Conservation (phyloP, 2,113 vertebrate species). For the Microtus pennsylvanicus region DNA sequence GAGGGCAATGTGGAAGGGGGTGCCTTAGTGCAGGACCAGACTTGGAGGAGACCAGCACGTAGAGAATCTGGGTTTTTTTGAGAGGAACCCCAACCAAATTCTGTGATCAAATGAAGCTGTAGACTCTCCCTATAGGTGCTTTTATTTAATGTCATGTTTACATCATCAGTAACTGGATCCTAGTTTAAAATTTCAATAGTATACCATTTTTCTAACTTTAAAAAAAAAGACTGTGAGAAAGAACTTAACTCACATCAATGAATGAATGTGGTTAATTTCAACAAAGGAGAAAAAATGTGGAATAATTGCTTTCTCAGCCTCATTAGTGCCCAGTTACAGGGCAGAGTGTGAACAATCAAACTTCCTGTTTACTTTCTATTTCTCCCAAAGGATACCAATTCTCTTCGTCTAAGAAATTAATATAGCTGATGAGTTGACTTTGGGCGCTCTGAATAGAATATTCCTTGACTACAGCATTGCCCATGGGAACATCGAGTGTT, state of each 20-base stretch:
- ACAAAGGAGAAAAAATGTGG: background rate
- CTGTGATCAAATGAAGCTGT: background rate
- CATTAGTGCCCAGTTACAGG: background rate
- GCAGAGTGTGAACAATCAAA: background rate
- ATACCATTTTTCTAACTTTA: background rate
- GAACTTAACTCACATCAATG: background rate
- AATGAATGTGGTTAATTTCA: background rate
- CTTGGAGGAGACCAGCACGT: background rate
- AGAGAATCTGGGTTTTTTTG: background rate
- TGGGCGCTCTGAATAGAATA: slow-evolving; percentile 68
- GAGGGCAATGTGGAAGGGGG: background rate
- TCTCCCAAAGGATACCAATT: background rate
- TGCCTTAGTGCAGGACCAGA: background rate
- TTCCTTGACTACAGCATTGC: slow-evolving; percentile 69
- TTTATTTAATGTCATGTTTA: background rate
- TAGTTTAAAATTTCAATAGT: slow-evolving; percentile 40
- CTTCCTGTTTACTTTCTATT: slow-evolving; percentile 32
- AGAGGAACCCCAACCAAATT: background rate
- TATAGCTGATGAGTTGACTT: slow-evolving; percentile 68
- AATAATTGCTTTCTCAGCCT: slow-evolving; percentile 38
- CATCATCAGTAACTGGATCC: background rate
- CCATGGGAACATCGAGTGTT: slow-evolving; percentile 78
- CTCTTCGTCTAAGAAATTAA: slow-evolving; percentile 60
- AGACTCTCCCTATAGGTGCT: background rate
- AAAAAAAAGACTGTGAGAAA: background rate